phyloP scores from a whole-genome alignment of 1,140 invertebrate species.

The Drosophila varians region DNA sequence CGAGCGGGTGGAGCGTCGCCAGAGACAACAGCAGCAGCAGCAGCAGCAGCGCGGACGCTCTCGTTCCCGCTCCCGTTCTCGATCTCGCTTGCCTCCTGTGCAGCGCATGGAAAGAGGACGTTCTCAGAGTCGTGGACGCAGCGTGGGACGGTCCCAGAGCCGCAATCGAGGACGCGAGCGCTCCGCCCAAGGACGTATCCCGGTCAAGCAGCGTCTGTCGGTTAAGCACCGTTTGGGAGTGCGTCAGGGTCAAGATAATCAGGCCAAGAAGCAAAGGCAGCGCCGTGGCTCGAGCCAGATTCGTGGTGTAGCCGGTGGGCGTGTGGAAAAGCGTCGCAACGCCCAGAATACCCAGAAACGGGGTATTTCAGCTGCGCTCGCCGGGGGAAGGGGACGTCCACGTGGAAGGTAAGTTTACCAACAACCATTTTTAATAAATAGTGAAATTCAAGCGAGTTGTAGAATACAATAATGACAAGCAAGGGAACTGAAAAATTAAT shows the following conservation, averaged over 20 bases:
- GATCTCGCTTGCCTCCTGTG: slow-evolving; percentile 25
- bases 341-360: slow-evolving; percentile 32
- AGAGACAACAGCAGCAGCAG: slow-evolving; percentile 53
- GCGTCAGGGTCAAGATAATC: slow-evolving; percentile 50
- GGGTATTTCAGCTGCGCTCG: slow-evolving; percentile 33
- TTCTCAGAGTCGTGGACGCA: slow-evolving; percentile 35
- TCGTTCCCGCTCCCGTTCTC: slow-evolving; percentile 50
- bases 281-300: slow-evolving; percentile 48
- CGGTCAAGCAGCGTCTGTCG: slow-evolving; percentile 55
- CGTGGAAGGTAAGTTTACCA: slow-evolving; percentile 66
- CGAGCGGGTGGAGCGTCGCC: slow-evolving; percentile 68
- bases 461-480: no score
- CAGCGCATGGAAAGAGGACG: slow-evolving; percentile 24
- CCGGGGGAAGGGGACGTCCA: slow-evolving; percentile 49
- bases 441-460: no score
- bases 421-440: neutral
- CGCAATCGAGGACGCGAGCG: slow-evolving; percentile 29
- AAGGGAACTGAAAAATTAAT: neutral
- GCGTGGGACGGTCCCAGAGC: slow-evolving; percentile 37
- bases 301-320: slow-evolving; percentile 67
- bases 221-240: slow-evolving; percentile 72
- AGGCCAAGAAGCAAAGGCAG: slow-evolving; percentile 13
- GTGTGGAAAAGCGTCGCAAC: slow-evolving; percentile 71
- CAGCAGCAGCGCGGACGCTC: slow-evolving; percentile 48
- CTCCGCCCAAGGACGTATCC: slow-evolving; percentile 6